These are phyloP conservation scores for Cephalopholis sonnerati DNA, from an alignment of 2,113 vertebrate genomes.

Conservation along the genomic window DNA sequence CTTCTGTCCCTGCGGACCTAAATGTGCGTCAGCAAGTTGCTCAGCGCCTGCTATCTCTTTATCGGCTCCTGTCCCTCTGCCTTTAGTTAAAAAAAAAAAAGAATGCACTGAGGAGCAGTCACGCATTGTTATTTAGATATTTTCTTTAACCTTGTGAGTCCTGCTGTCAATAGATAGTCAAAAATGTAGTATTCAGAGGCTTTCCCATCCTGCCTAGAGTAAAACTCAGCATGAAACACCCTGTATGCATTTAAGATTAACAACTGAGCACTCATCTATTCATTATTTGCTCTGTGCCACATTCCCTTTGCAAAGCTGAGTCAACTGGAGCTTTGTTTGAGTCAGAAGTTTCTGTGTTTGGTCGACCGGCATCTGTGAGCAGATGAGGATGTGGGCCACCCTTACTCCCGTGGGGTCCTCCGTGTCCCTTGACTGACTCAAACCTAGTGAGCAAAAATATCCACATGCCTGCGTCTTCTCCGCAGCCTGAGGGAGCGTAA, in stretches of 20 bases:
- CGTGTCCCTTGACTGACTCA: conserved; percentile 69
- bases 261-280: conserved; percentile 18
- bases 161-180: neutral
- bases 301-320: conserved; percentile 34
- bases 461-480: conserved; percentile 69
- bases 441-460: conserved; percentile 74
- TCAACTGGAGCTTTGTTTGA: conserved; percentile 42
- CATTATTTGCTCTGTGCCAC: conserved; percentile 1
- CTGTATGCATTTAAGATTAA: conserved; percentile 19
- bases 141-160: conserved; percentile 12
- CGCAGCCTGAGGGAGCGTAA: conserved; percentile 77
- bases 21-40: conserved; percentile 74
- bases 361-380: conserved; percentile 16
- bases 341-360: conserved; percentile 39
- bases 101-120: neutral
- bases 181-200: conserved; percentile 6
- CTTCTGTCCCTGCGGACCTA: conserved; percentile 55
- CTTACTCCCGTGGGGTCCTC: conserved; percentile 43
- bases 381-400: conserved; percentile 53
- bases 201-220: neutral
- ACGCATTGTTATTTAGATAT: conserved; percentile 15
- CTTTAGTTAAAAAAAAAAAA: neutral
- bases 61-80: conserved; percentile 18
- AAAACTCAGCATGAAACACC: neutral
- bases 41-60: conserved; percentile 36